phyloP scores from a whole-genome alignment of 2,113 vertebrate genomes.

The Elachura formosa region DNA sequence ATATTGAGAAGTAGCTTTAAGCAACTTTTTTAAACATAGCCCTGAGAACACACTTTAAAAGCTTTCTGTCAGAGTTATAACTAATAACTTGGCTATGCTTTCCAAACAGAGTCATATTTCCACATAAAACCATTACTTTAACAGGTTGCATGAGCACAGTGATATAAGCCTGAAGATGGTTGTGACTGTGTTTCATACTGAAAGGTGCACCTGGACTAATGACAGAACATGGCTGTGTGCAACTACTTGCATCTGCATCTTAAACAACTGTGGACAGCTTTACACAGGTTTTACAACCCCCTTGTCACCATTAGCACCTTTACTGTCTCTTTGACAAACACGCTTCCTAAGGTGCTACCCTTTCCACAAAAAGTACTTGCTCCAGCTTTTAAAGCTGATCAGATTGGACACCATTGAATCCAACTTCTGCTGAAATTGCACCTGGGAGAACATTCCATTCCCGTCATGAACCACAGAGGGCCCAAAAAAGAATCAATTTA shows the following conservation, averaged over 20 bases:
- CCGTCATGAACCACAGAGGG: not conserved
- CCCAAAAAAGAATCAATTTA: not conserved
- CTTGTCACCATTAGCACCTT: not conserved
- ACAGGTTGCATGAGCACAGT: not conserved
- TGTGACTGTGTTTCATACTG: not conserved
- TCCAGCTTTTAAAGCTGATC: not conserved
- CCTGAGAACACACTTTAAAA: not conserved
- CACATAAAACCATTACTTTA: not conserved
- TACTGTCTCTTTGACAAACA: not conserved
- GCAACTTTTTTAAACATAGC: not conserved
- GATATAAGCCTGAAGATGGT: not conserved
- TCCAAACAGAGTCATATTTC: not conserved
- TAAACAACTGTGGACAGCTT: not conserved
- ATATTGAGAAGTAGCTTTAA: not conserved
- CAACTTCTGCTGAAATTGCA: not conserved
- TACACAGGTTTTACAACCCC: not conserved
- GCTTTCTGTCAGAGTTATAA: not conserved
- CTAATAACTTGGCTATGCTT: not conserved
- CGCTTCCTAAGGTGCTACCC: too few species aligned
- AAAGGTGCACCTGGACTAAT: not conserved
- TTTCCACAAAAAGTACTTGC: accelerated
- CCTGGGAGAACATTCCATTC: not conserved
- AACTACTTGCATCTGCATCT: not conserved
- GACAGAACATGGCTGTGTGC: not conserved
- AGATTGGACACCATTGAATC: accelerated